Percentiles rank a stretch among this genome's conserved stretches.
These are phyloP conservation scores for Acheta domesticus DNA, from an alignment of 2,888 invertebrate genomes.

Conservation along the genomic window DNA sequence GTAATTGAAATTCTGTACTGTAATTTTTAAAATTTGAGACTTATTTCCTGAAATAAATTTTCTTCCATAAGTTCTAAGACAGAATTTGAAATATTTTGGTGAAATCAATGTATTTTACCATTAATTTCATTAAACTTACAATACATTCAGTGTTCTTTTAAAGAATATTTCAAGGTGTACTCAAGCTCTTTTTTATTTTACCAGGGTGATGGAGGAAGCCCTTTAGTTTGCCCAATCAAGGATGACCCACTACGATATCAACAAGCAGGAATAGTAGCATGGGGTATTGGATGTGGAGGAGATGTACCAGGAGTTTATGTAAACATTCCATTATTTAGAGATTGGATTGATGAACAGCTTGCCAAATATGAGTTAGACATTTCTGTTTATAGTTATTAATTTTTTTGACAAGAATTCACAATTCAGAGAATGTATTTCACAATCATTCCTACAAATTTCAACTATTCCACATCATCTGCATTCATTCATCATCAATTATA, in stretches of 20 bases:
- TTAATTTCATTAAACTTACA: too few relatives aligned
- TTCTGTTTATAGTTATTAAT: constrained; percentile 30
- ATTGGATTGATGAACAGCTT: constrained; percentile 50
- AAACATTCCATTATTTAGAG: constrained; percentile 48
- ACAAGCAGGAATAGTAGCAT: constrained; percentile 56
- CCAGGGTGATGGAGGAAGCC: constrained; percentile 72
- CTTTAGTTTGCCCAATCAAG: constrained; percentile 67
- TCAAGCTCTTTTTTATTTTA: constrained; percentile 21
- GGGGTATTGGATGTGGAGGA: constrained; percentile 54
- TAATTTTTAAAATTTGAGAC: too few relatives aligned
- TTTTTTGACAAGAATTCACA: background rate
- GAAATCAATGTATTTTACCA: too few relatives aligned
- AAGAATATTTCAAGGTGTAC: too few relatives aligned
- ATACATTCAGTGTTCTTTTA: too few relatives aligned
- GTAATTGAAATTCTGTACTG: too few relatives aligned
- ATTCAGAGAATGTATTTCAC: background rate
- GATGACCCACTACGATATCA: constrained; percentile 50
- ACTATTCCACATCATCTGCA: background rate
- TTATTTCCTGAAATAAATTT: too few relatives aligned
- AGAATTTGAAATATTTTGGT: too few relatives aligned
- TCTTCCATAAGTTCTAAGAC: too few relatives aligned
- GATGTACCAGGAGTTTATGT: constrained; percentile 54
- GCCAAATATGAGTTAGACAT: constrained; percentile 35
- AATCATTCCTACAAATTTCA: background rate
- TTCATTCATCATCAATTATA: too few relatives aligned